Evolutionary conservation across 1,140 invertebrate species (phyloP), one percentile per base, ranked within the genome.

Genomic region (Drosophila chauvacae): DNA sequence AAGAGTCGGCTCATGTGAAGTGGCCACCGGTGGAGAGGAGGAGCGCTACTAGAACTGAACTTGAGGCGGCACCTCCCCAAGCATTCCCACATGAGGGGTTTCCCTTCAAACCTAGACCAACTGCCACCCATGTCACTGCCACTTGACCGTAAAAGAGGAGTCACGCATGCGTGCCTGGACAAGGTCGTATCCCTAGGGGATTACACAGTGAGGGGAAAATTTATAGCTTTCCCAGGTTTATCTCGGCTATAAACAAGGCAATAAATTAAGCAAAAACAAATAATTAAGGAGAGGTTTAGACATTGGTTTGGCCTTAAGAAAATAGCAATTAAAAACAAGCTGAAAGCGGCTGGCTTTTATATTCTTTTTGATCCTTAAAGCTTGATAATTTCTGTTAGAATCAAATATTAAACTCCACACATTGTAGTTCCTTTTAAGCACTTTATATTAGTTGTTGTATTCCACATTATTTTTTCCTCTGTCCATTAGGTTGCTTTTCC

Each of bases 1-100:
- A 77, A 68, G 73, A 47, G 62, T n/a, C 53, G 50, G 60, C 75
- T 82, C 76, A 88, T 76, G 65, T 87, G 80, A 80, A 82, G 79
- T 56, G 74, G 71, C 80, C 62, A 62, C 26, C 80, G 56, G 42
- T 77, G 63, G 56, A 79, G 68, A 74, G 63, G 56, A 79, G 68
- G 47, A 73, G 44, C 65, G 45, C 35, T 48, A 57, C 47, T 72
- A 53, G 18, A 20, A 55, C 14, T 20, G 23, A 48, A 48, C 53
- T 48, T 18, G 18, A 44, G 44, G 26, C 59, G 23, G 64, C 28
- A 45, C 53, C 44, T 59, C 53, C 23, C 57, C 23, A 26, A 42
- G 50, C 48, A 60, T 74, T 81, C 33, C 45, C 60, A 48, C 20
- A 57, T 26, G 13, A 14, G 7, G 33, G 14, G 5, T 20, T 26